A percentile compares a stretch with the other conserved stretches of the same genome.
Evolutionary conservation across 2,797 vertebrate species (phyloP).

Genomic region (Phoebastria nigripes): DNA sequence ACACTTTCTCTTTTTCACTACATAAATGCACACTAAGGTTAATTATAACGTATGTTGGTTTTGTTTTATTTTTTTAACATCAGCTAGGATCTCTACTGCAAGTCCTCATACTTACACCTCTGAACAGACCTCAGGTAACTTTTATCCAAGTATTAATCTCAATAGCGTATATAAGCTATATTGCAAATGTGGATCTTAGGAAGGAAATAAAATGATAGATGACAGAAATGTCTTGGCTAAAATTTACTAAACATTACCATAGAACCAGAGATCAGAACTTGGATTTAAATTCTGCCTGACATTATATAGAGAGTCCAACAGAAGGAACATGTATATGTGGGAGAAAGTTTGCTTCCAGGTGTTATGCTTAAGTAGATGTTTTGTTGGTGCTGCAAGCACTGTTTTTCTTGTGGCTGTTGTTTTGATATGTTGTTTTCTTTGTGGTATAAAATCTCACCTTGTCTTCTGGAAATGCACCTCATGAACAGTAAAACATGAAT

Average conservation of each 20-base stretch:
- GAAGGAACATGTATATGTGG: neutral
- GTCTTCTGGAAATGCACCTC: neutral
- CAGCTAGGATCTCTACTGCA: slow-evolving; percentile 52
- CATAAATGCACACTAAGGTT: neutral
- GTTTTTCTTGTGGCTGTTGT: neutral
- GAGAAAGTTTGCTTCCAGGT: neutral
- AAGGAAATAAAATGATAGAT: neutral
- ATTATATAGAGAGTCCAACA: neutral
- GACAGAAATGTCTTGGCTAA: neutral
- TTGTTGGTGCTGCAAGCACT: neutral
- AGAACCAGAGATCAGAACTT: neutral
- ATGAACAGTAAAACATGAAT: neutral
- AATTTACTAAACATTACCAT: neutral
- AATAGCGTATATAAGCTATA: neutral
- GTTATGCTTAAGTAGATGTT: neutral
- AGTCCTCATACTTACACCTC: slow-evolving; percentile 27
- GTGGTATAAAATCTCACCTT: neutral
- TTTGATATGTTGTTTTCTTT: neutral
- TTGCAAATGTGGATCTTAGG: neutral
- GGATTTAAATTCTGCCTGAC: neutral
- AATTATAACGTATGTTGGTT: neutral
- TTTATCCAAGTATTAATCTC: neutral
- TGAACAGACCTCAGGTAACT: slow-evolving; percentile 57
- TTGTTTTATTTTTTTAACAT: slow-evolving; percentile 54
- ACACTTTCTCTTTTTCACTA: neutral